Evolutionary conservation across 1,140 invertebrate species (phyloP), one percentile per base, ranked within the genome.

Genomic region (Danaus melanippus): DNA sequence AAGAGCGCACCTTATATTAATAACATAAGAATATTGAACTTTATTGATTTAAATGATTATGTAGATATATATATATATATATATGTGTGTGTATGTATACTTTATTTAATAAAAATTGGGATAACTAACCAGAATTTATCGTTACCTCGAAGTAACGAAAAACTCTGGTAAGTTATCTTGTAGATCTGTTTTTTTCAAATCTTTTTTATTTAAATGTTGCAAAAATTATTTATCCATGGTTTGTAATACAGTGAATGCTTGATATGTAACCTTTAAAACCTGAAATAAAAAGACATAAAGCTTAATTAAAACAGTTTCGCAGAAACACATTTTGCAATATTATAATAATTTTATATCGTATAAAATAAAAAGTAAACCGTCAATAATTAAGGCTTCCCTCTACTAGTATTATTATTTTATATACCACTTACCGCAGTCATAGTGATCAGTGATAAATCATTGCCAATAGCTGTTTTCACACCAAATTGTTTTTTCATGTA

Each of bases 201-300:
- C 12, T 45, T 12, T 45, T 2, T 11, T 2, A 9, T 46, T 9
- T 54, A 54, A 42, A 15, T n/a, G 10, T 54, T 49, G 32, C 46
- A 55, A 40, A 39, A 40, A n/a, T 51, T 50, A 68, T 12, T 63
- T 51, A 8, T 74, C 64, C 10, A 75, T 56, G 9, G 74, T 66
- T 48, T 69, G 65, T 42, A 81, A 56, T 8, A 79, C 64, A 10
- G 78, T 71, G 32, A 76, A 81, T 0, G 69, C 58, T 65, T 78
- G 76, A 46, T 81, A 81, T n/a, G 61, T 79, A 1, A 67, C 59
- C 62, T 79, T 79, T 5, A 79, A 50, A 15, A 81, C 71, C 78
- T 81, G 71, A 59, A 74, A 76, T 42, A 41, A 41, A 53, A 53
- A 46, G 11, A 15, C 50, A 44, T 55, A 47, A 56, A 46, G 43